Evolutionary conservation across 2,888 invertebrate species (phyloP), one percentile per base, ranked within the genome.

Genomic region (Oithona nana): DNA sequence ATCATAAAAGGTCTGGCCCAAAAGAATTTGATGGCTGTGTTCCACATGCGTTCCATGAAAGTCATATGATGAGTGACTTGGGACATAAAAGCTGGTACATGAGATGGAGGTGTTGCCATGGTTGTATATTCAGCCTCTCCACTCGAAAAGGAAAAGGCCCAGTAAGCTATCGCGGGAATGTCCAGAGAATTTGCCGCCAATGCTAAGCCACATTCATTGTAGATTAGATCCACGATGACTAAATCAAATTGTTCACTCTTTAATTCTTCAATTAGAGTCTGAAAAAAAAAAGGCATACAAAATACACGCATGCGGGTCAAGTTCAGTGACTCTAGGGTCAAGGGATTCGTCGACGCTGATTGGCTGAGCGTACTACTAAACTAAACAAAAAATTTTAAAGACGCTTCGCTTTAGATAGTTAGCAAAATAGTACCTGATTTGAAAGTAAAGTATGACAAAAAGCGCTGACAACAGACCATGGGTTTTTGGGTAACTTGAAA

Each of bases 101-200:
- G 66, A 0, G 71, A 69, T 1, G 68, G 66, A 0, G 70, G 68
- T 16, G 69, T 66, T 62, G 69, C 69, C 16, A 70, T 69, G n/a
- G 69, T 69, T 2, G 69, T 70, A 66, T 68, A 70, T 64, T 70
- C 69, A 0, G 68, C 67, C 59, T 71, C 70, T 3, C 70, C 71
- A 0, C 69, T 68, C 16, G 68, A 67, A 54, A 69, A 69, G 1
- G 70, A 69, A 54, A 71, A 69, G 1, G 70, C 69, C 71, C 71
- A 71, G 64, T 69, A 70, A n/a, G 68, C 69, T 20, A 70, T 66
- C 4, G 67, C 63, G 6, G 69, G 69, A 8, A 68, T 13, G 6
- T 68, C 67, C 4, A 70, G 64, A 11, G 16, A 6, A 31, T 69
- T 68, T 63, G 70, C 66, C 1, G 69, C 67, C 8, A 71, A 63